Evolutionary conservation across 2,113 vertebrate genomes (phyloP).

Genomic region (Esox niger): DNA sequence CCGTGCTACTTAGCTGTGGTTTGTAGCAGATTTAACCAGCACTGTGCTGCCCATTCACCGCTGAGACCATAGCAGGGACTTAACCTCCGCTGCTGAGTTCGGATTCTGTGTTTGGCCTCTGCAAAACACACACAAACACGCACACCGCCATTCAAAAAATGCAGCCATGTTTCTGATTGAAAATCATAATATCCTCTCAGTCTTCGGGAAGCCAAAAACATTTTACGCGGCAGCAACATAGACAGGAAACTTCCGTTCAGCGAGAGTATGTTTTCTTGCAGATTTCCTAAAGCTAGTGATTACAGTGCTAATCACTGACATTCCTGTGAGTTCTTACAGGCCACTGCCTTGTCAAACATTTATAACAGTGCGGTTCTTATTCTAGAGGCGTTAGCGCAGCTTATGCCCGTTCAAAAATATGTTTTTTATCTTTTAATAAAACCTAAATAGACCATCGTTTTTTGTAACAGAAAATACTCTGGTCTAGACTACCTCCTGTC

Average conservation of each 20-base stretch:
- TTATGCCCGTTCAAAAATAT: constrained; percentile 48
- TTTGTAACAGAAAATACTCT: constrained; percentile 5
- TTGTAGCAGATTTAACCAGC: not conserved
- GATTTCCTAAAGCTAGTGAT: constrained; percentile 70
- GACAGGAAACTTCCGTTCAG: constrained; percentile 50
- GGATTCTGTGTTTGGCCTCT: too few species aligned
- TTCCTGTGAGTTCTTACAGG: constrained; percentile 63
- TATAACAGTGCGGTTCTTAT: constrained; percentile 66
- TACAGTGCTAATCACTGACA: constrained; percentile 71
- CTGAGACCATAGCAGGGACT: not conserved
- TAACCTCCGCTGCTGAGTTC: not conserved
- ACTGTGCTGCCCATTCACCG: not conserved
- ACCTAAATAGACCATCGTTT: constrained; percentile 29
- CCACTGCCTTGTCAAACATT: constrained; percentile 41
- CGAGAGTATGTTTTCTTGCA: constrained; percentile 58
- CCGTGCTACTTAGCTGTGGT: not conserved
- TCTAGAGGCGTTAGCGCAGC: constrained; percentile 36
- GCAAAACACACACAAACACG: too few species aligned
- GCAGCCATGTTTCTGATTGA: constrained; percentile 3
- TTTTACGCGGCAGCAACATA: constrained; percentile 6
- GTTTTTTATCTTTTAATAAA: constrained; percentile 45
- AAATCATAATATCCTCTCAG: constrained; percentile 26
- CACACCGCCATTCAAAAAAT: constrained; percentile 4
- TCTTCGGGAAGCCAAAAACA: constrained; percentile 2
- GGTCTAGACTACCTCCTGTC: not conserved